Evolutionary conservation across 2,113 vertebrate species (phyloP).

Genomic region (Hypocryptadius cinnamomeus): DNA sequence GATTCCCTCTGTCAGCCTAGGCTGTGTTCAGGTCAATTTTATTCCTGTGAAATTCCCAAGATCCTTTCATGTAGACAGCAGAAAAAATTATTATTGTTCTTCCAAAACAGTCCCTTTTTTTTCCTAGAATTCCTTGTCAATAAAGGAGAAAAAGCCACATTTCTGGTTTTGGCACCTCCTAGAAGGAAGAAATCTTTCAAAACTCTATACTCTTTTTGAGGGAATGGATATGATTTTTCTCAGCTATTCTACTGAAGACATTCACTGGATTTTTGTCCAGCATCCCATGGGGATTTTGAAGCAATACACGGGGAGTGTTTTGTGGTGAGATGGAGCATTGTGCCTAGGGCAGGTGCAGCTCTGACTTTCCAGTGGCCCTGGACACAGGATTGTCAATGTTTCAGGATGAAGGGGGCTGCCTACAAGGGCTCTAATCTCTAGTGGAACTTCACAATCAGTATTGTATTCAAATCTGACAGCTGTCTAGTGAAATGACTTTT

Average conservation of each 20-base stretch:
- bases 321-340: neutral
- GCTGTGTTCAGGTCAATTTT: neutral
- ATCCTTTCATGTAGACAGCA: neutral
- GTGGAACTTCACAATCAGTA: neutral
- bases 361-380: neutral
- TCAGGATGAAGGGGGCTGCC: neutral
- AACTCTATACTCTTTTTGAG: neutral
- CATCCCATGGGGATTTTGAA: neutral
- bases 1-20: neutral
- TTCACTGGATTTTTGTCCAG: neutral
- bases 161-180: neutral
- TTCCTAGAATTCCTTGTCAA: neutral
- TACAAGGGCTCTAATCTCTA: neutral
- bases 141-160: fast-evolving
- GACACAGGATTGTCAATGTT: neutral
- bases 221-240: neutral
- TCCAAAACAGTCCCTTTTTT: neutral
- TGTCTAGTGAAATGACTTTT: neutral
- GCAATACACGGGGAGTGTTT: neutral
- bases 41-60: neutral
- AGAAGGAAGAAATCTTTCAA: neutral
- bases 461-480: neutral
- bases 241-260: neutral
- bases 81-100: neutral
- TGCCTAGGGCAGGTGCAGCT: neutral